These are phyloP conservation scores for Brevipalpus yothersi DNA, from an alignment of 1,140 invertebrate species.

Conservation along the genomic window DNA sequence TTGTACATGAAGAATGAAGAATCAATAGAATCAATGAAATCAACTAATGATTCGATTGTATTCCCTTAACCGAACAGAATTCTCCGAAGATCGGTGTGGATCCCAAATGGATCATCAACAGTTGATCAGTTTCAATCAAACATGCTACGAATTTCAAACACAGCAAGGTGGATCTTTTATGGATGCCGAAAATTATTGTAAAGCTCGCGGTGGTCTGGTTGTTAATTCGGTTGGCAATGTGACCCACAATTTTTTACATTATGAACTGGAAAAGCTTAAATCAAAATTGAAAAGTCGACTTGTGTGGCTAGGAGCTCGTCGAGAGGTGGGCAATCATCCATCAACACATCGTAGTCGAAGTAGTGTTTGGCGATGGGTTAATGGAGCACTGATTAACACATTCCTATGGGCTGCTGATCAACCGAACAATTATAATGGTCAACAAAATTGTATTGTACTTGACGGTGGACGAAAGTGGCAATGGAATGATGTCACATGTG, in stretches of 20 bases:
- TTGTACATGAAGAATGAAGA: not conserved
- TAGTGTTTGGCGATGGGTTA: slow-evolving; percentile 7
- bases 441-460: slow-evolving; percentile 74
- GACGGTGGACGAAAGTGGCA: slow-evolving; percentile 66
- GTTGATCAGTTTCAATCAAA: slow-evolving; percentile 27
- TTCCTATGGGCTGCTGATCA: slow-evolving; percentile 66
- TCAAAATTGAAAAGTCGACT: slow-evolving; percentile 43
- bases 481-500: slow-evolving; percentile 85
- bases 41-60: not conserved
- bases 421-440: slow-evolving; percentile 80
- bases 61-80: not conserved
- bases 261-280: slow-evolving; percentile 52
- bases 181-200: slow-evolving; percentile 43
- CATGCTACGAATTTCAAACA: slow-evolving; percentile 52
- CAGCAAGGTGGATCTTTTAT: slow-evolving; percentile 45
- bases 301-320: slow-evolving; percentile 70
- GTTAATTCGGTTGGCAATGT: slow-evolving; percentile 45
- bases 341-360: not conserved
- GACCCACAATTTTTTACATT: slow-evolving; percentile 34
- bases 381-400: slow-evolving; percentile 3
- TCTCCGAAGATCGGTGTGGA: slow-evolving; percentile 9
- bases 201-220: slow-evolving; percentile 34
- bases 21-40: not conserved
- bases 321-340: slow-evolving; percentile 26
- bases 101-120: slow-evolving; percentile 16